phyloP scores from a whole-genome alignment of 2,888 invertebrate species.

The Spisula solida region DNA sequence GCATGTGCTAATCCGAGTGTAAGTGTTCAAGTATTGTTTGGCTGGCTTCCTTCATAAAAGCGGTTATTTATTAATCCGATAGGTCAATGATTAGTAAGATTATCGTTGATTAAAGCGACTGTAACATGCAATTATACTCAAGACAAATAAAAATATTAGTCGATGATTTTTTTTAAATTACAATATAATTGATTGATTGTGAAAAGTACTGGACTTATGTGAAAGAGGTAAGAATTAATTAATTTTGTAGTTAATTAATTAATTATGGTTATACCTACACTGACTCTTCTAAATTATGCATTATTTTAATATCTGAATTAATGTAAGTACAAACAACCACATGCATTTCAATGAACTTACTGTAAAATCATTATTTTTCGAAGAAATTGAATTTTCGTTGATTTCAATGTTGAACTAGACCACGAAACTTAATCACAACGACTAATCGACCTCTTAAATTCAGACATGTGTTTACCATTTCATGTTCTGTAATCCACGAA shows the following conservation, averaged over 20 bases:
- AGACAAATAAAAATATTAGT: neutral
- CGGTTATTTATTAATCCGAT: neutral
- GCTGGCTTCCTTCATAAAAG: neutral
- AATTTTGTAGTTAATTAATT: neutral
- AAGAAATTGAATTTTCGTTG: no score
- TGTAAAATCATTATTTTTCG: no score
- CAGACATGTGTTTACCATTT: no score
- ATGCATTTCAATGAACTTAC: no score
- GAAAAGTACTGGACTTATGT: neutral
- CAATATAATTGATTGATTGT: neutral
- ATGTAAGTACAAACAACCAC: no score
- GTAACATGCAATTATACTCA: neutral
- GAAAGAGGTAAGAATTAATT: neutral
- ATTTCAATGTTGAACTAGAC: no score
- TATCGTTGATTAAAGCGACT: conserved; percentile 6
- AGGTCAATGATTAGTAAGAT: conserved; percentile 18
- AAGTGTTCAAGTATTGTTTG: conserved; percentile 7
- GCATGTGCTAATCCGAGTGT: neutral
- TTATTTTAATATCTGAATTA: no score
- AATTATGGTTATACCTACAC: neutral
- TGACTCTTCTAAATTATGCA: no score
- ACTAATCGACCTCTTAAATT: no score
- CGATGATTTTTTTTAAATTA: no score
- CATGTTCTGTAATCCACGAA: no score
- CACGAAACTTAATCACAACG: no score